Base-by-base conservation (phyloP, 1,140 invertebrate species). In the Triops cancriformis region DNA sequence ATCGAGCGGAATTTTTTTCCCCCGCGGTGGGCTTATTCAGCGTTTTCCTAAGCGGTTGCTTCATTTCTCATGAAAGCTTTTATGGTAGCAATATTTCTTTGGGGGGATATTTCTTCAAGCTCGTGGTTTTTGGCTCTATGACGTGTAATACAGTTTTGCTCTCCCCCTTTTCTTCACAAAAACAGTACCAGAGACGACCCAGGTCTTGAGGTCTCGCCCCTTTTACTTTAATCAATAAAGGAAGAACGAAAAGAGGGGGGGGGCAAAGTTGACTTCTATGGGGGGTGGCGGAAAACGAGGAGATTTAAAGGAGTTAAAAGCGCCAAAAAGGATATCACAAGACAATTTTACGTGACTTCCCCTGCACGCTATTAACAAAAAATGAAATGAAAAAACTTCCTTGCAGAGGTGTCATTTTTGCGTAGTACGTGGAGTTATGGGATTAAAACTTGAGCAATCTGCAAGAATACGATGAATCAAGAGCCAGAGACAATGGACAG, bases 141-240 rank as follows among this genome's bases (percentile, higher is more conserved):
- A 37, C 31, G 31, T 37, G 31, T 37, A 37, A 37, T 37, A 37
- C 31, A 64, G 51, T 64, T 23, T 23, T 64, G 51, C 18, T 9
- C 23, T 18, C 51, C 18, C 51, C 51, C 51, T 64, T 64, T 64
- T 64, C 51, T 23, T 18, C 51, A 64, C 23, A 64, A 64, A 64
- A 23, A 23, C 51, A 9, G 2, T 37, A 37, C 31, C 31, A 37
- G 31, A 37, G 31, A 37, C 2, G 31, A 4, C 31, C 9, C 51
- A 23, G 51, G 51, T 64, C 14, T 23, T 64, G 51, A 23, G 51
- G 51, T 64, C 51, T 64, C 51, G 51, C 51, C 51, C 51, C 51
- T 64, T 64, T 64, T 64, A 64, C 51, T 64, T 64, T 64, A 64
- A 64, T 64, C 51, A 64, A 64, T 64, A 64, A 64, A 14, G 51